phyloP scores from a whole-genome alignment of 1,140 invertebrate genomes.

The Drosophila sp. region DNA sequence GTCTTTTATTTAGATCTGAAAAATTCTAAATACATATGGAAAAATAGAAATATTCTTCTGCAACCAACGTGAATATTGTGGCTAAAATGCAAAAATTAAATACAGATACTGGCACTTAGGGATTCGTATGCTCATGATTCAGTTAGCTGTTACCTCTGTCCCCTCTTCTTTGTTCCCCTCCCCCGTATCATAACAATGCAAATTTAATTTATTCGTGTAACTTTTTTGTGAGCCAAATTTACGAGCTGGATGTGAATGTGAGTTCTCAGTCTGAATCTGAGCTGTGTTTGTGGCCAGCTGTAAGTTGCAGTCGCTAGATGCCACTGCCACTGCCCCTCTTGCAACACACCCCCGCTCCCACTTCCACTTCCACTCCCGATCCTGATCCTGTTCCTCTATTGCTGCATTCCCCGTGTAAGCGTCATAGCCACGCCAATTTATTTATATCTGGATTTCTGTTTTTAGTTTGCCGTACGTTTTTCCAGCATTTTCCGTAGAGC shows the following conservation, averaged over 20 bases:
- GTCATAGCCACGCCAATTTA: slow-evolving; percentile 82
- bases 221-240: slow-evolving; percentile 69
- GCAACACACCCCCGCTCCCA: background rate
- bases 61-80: slow-evolving; percentile 71
- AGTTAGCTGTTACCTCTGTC: slow-evolving; percentile 25
- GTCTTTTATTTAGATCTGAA: too few relatives aligned
- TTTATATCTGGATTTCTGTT: slow-evolving; percentile 81
- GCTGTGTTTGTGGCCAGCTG: slow-evolving; percentile 38
- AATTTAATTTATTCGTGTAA: slow-evolving; percentile 81
- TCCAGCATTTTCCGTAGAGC: slow-evolving; percentile 46
- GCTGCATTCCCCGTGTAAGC: slow-evolving; percentile 55
- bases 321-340: slow-evolving; percentile 3
- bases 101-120: slow-evolving; percentile 59
- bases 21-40: too few relatives aligned
- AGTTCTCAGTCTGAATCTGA: slow-evolving; percentile 15
- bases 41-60: too few relatives aligned
- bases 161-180: background rate
- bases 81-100: slow-evolving; percentile 73
- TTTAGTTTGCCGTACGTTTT: slow-evolving; percentile 76
- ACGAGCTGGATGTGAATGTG: slow-evolving; percentile 51
- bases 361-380: background rate
- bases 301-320: slow-evolving; percentile 23
- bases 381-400: slow-evolving; percentile 35
- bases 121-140: slow-evolving; percentile 37
- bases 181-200: slow-evolving; percentile 52